These are phyloP conservation scores for Corvus moneduloides DNA, from an alignment of 2,113 vertebrate genomes.

Conservation along the genomic window DNA sequence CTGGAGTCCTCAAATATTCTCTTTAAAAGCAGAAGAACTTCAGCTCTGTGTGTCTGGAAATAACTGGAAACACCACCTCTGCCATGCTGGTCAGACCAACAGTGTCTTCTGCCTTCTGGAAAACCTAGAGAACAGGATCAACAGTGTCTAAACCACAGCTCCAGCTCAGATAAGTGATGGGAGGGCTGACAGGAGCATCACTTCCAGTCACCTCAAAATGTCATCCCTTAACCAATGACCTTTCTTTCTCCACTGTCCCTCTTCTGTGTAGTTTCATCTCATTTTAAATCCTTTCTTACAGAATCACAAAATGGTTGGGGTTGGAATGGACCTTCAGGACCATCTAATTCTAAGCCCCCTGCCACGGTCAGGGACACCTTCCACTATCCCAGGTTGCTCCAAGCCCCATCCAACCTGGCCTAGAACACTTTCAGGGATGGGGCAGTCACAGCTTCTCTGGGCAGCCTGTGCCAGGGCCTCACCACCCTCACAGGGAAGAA, in stretches of 20 bases:
- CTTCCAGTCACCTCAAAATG: background rate
- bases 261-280: background rate
- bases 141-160: background rate
- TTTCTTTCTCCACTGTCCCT: background rate
- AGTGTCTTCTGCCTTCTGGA: background rate
- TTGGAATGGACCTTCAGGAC: background rate
- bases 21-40: conserved; percentile 1
- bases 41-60: background rate
- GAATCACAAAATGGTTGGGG: background rate
- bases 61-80: background rate
- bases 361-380: background rate
- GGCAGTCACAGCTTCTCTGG: background rate
- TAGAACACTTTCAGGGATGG: background rate
- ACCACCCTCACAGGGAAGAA: background rate
- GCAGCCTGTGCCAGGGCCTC: background rate
- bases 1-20: background rate
- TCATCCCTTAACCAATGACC: background rate
- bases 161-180: background rate
- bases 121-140: background rate
- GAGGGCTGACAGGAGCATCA: background rate
- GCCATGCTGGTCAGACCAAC: background rate
- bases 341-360: background rate
- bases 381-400: background rate
- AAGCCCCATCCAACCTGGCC: background rate
- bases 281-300: background rate